A percentile compares a stretch with the other conserved stretches of the same genome.
Evolutionary conservation across 2,113 vertebrate genomes (phyloP).

Genomic region (Puma concolor): DNA sequence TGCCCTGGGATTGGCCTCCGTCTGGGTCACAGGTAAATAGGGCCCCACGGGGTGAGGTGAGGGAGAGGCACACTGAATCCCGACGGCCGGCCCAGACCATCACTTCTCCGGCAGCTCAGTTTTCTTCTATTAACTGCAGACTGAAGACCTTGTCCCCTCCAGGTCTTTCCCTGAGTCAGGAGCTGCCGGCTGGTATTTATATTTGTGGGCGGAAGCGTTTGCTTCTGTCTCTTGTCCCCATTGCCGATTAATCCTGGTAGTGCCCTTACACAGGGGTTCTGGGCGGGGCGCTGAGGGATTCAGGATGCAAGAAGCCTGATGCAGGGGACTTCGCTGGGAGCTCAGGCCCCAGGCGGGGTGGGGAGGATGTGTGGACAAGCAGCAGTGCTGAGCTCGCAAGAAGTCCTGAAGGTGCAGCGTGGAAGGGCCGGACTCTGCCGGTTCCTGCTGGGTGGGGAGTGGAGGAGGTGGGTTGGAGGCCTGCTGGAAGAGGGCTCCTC

Average conservation of each 20-base stretch:
- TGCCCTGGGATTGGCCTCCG: not conserved
- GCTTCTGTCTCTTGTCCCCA: not conserved
- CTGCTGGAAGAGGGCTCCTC: not conserved
- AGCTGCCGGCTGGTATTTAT: not conserved
- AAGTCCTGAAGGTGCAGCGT: not conserved
- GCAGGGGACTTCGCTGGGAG: not conserved
- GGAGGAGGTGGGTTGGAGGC: not conserved
- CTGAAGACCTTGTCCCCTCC: not conserved
- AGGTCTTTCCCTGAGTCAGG: not conserved
- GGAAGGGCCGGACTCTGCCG: not conserved
- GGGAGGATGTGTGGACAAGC: too few species aligned
- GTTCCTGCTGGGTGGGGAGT: not conserved
- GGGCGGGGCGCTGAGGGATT: not conserved
- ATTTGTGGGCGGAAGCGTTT: not conserved
- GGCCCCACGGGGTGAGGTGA: not conserved
- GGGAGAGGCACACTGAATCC: not conserved
- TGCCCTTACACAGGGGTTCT: not conserved
- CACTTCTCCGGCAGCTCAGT: not conserved
- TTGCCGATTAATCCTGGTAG: not conserved
- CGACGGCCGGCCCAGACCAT: fast-evolving
- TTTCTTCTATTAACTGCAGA: not conserved
- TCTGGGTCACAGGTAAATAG: not conserved
- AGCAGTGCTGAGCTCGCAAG: not conserved
- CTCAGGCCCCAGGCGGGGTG: not conserved
- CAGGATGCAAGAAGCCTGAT: not conserved